phyloP scores from a whole-genome alignment of 2,797 vertebrate species.

The Diglossa cyanea region DNA sequence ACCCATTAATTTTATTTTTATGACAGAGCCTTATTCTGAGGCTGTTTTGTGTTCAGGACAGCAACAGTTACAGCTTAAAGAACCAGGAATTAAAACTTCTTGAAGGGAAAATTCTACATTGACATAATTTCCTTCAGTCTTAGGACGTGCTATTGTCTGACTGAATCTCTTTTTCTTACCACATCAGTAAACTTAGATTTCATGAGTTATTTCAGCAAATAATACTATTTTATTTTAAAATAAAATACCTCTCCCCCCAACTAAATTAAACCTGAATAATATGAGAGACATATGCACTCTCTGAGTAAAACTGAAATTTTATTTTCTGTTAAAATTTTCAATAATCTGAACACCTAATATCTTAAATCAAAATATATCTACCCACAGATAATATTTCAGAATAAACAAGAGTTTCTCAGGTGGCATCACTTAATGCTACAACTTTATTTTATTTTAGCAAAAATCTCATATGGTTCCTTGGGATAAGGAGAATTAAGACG shows the following conservation, averaged over 20 bases:
- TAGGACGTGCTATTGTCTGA: accelerated
- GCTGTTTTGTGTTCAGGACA: background rate
- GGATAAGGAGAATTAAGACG: background rate
- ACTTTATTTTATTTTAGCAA: background rate
- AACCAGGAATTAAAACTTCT: background rate
- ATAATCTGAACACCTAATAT: background rate
- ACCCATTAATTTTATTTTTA: background rate
- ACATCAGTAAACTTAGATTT: background rate
- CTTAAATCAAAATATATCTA: background rate
- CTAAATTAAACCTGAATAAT: background rate
- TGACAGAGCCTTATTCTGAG: background rate
- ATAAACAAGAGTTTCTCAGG: background rate
- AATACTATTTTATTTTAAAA: background rate
- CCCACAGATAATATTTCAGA: background rate
- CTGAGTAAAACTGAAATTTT: background rate
- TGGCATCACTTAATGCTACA: background rate
- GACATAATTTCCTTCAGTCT: background rate
- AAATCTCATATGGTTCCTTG: background rate
- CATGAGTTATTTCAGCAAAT: background rate
- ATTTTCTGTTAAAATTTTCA: background rate
- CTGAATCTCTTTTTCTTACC: background rate
- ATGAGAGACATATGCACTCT: background rate
- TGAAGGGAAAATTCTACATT: background rate
- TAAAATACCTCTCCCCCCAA: accelerated
- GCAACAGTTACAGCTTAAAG: background rate